Conservation (phyloP, 1,140 invertebrate genomes). For the Idris sp. region DNA sequence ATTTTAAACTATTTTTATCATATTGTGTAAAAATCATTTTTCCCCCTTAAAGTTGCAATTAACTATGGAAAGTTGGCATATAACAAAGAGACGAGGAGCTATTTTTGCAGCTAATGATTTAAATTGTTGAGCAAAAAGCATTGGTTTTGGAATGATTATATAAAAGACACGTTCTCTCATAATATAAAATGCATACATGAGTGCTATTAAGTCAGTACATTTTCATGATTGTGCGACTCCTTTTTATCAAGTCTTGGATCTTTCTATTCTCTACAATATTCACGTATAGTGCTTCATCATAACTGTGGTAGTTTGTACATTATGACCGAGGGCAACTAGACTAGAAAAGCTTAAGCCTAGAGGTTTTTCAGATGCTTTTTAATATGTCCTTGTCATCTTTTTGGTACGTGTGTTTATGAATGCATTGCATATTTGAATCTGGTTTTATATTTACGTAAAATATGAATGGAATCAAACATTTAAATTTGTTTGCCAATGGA, state of each 20-base stretch:
- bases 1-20: no score
- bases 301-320: constrained; percentile 22
- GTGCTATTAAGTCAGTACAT: background rate
- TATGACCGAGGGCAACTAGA: constrained; percentile 13
- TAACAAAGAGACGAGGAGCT: no score
- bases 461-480: no score
- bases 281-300: constrained; percentile 9
- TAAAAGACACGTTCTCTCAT: constrained; percentile 12
- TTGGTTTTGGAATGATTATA: constrained; percentile 21
- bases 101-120: constrained; percentile 2
- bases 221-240: background rate
- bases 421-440: no score
- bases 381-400: constrained; percentile 18
- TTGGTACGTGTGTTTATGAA: background rate
- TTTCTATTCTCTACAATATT: constrained; percentile 19
- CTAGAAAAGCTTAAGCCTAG: constrained; percentile 15
- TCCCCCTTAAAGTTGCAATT: no score
- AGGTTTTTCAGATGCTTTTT: constrained; percentile 13
- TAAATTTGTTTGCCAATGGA: no score
- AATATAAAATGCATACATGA: background rate
- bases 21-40: no score
- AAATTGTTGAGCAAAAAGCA: constrained; percentile 9
- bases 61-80: no score
- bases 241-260: constrained; percentile 13
- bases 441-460: no score